These are phyloP conservation scores for Amazona ochrocephala DNA, from an alignment of 2,797 vertebrate genomes.

Conservation along the genomic window DNA sequence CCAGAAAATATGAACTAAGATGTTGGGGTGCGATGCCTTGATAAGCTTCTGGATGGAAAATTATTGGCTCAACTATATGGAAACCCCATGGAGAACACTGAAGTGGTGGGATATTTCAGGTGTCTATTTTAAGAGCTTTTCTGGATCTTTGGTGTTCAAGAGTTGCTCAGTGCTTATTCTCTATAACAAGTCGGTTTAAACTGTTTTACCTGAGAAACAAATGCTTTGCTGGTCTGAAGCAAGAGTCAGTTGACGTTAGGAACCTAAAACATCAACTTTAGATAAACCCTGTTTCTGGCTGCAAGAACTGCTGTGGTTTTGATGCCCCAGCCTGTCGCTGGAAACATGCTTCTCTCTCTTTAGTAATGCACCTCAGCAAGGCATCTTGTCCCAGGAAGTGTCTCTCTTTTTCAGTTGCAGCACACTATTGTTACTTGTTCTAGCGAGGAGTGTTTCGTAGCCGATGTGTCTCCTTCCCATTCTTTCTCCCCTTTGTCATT, in stretches of 20 bases:
- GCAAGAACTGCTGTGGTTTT: background rate
- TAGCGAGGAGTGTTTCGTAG: slow-evolving; percentile 62
- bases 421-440: slow-evolving; percentile 62
- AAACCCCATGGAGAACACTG: background rate
- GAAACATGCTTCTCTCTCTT: background rate
- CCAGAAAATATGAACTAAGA: background rate
- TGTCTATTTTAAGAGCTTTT: background rate
- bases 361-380: background rate
- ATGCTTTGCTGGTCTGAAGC: background rate
- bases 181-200: background rate
- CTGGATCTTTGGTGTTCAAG: background rate
- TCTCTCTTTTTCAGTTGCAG: slow-evolving; percentile 27
- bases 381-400: slow-evolving; percentile 52
- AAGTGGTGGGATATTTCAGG: background rate
- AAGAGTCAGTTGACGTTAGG: background rate
- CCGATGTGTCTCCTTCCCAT: slow-evolving; percentile 55
- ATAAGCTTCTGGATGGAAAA: background rate
- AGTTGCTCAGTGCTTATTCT: background rate
- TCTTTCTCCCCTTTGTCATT: slow-evolving; percentile 63
- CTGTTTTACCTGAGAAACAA: background rate
- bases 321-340: background rate
- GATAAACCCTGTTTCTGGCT: background rate
- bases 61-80: background rate
- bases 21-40: background rate
- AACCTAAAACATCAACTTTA: background rate